These are phyloP conservation scores for Arenicola marina DNA, from an alignment of 2,888 invertebrate genomes.

Conservation along the genomic window DNA sequence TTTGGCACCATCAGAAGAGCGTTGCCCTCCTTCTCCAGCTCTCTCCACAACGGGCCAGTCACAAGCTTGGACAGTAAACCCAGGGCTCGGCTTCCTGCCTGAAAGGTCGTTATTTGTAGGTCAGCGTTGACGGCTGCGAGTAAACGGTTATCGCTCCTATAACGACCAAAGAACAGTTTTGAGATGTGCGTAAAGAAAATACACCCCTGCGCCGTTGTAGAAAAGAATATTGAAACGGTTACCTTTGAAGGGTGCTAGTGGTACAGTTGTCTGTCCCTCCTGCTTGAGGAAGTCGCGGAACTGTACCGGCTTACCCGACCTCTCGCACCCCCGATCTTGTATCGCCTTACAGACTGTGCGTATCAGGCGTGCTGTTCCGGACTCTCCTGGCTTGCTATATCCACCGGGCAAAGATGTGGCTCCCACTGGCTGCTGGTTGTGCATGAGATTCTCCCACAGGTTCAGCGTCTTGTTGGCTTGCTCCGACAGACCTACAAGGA, in stretches of 20 bases:
- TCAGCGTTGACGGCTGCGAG: slow-evolving; percentile 14
- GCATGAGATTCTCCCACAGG: slow-evolving; percentile 22
- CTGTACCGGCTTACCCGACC: slow-evolving; percentile 23
- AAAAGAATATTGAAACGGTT: slow-evolving; percentile 26
- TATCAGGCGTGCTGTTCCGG: slow-evolving; percentile 20
- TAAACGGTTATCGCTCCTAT: background rate
- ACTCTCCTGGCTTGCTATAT: slow-evolving; percentile 4
- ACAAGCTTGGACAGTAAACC: slow-evolving; percentile 18
- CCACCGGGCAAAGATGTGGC: slow-evolving; percentile 8
- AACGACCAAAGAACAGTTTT: background rate
- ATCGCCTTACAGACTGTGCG: slow-evolving; percentile 28
- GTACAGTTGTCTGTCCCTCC: slow-evolving; percentile 13
- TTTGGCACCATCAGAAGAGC: too few relatives aligned
- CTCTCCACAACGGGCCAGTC: slow-evolving; percentile 20
- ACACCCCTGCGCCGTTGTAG: slow-evolving; percentile 19
- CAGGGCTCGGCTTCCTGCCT: slow-evolving; percentile 13
- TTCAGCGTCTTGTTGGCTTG: slow-evolving; percentile 21
- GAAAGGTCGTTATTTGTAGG: slow-evolving; percentile 2
- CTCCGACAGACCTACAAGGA: slow-evolving; percentile 23
- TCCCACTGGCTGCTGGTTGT: slow-evolving; percentile 15
- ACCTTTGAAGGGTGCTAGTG: slow-evolving; percentile 12
- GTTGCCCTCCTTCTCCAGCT: background rate
- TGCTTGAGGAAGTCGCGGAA: slow-evolving; percentile 16
- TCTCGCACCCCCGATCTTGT: slow-evolving; percentile 26
- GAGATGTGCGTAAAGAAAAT: slow-evolving; percentile 3